Evolutionary conservation across 2,113 vertebrate genomes (phyloP), one percentile per base, ranked within the genome.

Genomic region (Oncorhynchus mykiss): DNA sequence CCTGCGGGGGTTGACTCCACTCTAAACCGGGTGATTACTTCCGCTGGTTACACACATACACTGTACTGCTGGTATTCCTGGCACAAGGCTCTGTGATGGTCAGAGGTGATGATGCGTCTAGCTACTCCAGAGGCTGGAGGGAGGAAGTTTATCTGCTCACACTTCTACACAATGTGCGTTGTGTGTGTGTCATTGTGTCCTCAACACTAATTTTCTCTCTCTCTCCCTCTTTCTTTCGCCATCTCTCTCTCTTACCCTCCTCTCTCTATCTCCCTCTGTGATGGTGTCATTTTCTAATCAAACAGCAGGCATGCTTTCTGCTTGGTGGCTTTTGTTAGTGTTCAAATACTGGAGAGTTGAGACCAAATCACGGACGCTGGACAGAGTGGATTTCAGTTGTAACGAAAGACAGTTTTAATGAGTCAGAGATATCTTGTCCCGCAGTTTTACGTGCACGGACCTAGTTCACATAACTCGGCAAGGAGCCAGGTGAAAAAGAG

Each of bases 241-340:
- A 7, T 8, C 34, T 39, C 78, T 18, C 69, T 84, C 70, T 76
- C 76, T 78, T 82, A 75, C 80, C 78, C 81, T 77, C 82, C 74
- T 51, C 59, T 29, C 34, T 65, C 64, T 25, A 2, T 39, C 67
- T 88, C 78, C 65, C 74, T 83, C 80, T 74, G 62, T 78, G 85
- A 83, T 80, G 83, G 84, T 94, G 93, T 95, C 93, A 94, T 85
- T 87, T 91, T 93, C 91, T 92, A 93, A 94, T 95, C 92, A 94
- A 95, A 94, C 91, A 93, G 94, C 91, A 91, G 95, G 93, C 92
- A 92, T 90, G 94, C 95, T 95, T 95, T 95, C 94, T 91, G 91
- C 93, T 91, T 89, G 91, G 91, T 93, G 90, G n/a, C n/a, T n/a
- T n/a, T n/a, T n/a, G n/a, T n/a, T n/a, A n/a, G n/a, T n/a, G n/a